Percentiles rank a stretch among this genome's conserved stretches.
These are phyloP conservation scores for Cataglyphis altisquamis DNA, from an alignment of 2,888 invertebrate genomes.

Conservation along the genomic window DNA sequence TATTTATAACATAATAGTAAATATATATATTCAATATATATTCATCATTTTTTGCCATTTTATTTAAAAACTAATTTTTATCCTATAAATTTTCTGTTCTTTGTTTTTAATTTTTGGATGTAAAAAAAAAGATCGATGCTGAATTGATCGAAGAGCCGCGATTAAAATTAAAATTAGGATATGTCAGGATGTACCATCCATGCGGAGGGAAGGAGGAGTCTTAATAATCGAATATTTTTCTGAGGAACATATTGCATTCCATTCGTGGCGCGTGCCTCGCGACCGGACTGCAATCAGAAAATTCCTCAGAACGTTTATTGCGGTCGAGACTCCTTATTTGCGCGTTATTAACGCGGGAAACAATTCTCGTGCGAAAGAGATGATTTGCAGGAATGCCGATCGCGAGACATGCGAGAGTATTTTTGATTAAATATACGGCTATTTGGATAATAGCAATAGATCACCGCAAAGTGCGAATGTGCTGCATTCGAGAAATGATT, in stretches of 20 bases:
- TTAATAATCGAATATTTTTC: constrained; percentile 75
- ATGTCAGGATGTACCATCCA: constrained; percentile 51
- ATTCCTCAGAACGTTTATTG: constrained; percentile 79
- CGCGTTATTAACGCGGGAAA: constrained; percentile 48
- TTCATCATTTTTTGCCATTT: neutral
- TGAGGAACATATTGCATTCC: constrained; percentile 82
- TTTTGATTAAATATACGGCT: neutral
- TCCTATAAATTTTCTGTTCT: constrained; percentile 1
- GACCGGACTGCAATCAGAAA: constrained; percentile 81
- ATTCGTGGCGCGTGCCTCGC: constrained; percentile 68
- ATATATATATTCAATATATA: neutral
- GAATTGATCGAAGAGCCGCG: neutral
- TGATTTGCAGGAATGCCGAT: neutral
- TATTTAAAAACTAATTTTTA: neutral
- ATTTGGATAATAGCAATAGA: neutral
- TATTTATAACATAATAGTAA: neutral
- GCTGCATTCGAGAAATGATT: neutral
- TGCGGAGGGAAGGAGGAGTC: neutral
- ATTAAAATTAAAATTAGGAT: constrained; percentile 4
- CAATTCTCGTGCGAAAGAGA: constrained; percentile 27
- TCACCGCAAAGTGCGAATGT: neutral
- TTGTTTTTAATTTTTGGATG: neutral
- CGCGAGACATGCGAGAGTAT: neutral
- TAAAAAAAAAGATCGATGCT: neutral
- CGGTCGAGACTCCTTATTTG: constrained; percentile 55